Evolutionary conservation across 2,797 vertebrate species (phyloP), one percentile per base, ranked within the genome.

Genomic region (Gadopsis bispinosus): DNA sequence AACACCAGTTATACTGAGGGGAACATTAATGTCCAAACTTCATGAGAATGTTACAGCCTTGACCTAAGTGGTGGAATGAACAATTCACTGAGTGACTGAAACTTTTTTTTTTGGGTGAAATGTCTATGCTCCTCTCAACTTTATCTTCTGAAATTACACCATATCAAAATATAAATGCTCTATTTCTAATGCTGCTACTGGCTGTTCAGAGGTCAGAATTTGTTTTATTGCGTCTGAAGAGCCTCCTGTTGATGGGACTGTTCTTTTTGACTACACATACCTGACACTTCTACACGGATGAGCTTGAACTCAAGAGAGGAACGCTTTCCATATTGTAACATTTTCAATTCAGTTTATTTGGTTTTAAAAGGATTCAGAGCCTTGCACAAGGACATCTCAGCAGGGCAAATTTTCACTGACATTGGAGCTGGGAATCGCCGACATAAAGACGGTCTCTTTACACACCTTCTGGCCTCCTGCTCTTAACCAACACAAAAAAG

Each of bases 331-430:
- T 19, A 19, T 5, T 63, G 5, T 8, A 4, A 65, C 20, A n/a
- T 35, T 4, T 37, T 22, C 51, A 22, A 39, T 67, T 66, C 12
- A 14, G 7, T 41, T 55, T 7, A 43, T 10, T 16, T 19, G 41
- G 17, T 16, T 5, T 41, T 48, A 31, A 75, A 26, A 37, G 17
- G 33, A 43, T 73, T 68, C 6, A 33, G 13, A 8, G 10, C 33
- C 8, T 26, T n/a, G 67, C 67, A 54, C 50, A 78, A 69, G 35
- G 75, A 64, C 53, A 45, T 26, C 69, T 76, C 17, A 29, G 11
- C 56, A 50, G 45, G 20, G 48, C 54, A 33, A 17, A 79, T 16
- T 6, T 22, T 48, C 58, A 8, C 61, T 45, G 19, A 58, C 29
- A 56, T 13, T 26, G 5, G 19, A 29, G 45, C 51, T 20, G 19